Base-by-base conservation (phyloP, 1,140 invertebrate genomes). In the Tenebrio molitor region DNA sequence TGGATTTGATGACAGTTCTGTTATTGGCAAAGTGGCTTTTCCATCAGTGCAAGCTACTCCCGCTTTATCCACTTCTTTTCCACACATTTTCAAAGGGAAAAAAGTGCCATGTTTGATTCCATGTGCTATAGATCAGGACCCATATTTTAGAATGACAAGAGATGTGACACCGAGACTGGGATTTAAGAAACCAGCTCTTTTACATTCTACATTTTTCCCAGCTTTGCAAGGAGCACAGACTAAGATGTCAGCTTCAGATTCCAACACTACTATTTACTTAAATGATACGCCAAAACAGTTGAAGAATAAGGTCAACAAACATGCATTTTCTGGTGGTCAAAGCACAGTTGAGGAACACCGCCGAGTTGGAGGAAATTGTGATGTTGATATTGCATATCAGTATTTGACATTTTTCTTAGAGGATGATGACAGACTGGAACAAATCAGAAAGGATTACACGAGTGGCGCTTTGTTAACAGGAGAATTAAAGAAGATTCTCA, bases 121-220 rank as follows among this genome's bases (percentile, higher is more conserved):
- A 0, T 99, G 97, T 86, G 98, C 97, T 21, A 99, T 99, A 79
- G 98, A 99, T 88, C 98, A 99, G 89, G 98, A 99, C 86, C 98
- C 98, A 0, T 99, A 99, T 84, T 99, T 99, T 84, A 88, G 98
- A 67, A 98, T 99, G 97, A 97, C 96, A 0, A 88, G 98, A 70
- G 98, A 99, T 85, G 96, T 99, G 14, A 95, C 97, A 0, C 97
- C 97, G 0, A 90, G 90, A 68, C 84, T 99, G 93, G 95, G 93
- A 92, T 91, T 89, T 80, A 90, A 89, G 0, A 99, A 99, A 83
- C 98, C 98, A n/a, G 93, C 97, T 0, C 83, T 99, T 0, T 81
- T 99, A 0, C 97, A 99, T 84, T 97, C 96, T 0, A 89, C 88
- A 23, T 99, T 99, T 84, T 95, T 99, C 77, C 98, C 98, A 0